phyloP scores from a whole-genome alignment of 2,797 vertebrate genomes.

The Protosalanx chinensis region DNA sequence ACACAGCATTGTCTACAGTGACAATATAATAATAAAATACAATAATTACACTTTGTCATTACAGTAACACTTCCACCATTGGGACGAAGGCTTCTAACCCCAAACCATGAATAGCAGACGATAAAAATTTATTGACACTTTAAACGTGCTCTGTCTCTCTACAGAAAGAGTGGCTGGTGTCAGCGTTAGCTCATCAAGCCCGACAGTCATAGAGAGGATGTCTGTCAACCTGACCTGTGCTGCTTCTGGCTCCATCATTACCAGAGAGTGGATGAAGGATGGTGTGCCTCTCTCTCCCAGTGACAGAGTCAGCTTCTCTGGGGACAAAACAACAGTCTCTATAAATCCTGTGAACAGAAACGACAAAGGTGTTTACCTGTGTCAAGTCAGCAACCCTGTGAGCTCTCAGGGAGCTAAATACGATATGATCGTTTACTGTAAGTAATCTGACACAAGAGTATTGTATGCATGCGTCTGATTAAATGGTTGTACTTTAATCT shows the following conservation, averaged over 20 bases:
- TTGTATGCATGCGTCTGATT: no score
- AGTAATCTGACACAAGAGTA: constrained; percentile 24
- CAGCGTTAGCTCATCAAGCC: constrained; percentile 19
- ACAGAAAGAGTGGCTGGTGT: constrained; percentile 42
- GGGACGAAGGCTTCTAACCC: no score
- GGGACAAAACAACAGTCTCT: constrained; percentile 39
- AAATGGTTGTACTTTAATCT: background rate
- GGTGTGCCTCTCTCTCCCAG: constrained; percentile 28
- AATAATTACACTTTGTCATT: no score
- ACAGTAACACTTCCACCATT: no score
- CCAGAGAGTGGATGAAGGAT: constrained; percentile 52
- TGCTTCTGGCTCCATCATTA: constrained; percentile 36
- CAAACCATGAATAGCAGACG: no score
- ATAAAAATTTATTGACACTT: background rate
- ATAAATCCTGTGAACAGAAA: constrained; percentile 40
- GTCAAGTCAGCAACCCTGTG: constrained; percentile 45
- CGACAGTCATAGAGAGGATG: constrained; percentile 20
- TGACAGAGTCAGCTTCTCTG: constrained; percentile 26
- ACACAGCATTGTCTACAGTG: no score
- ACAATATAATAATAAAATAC: no score
- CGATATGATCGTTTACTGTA: constrained; percentile 47
- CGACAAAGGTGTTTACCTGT: constrained; percentile 55
- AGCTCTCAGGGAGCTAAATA: background rate
- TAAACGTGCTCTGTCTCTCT: background rate
- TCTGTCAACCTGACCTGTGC: constrained; percentile 46